Base-by-base conservation (phyloP, 1,140 invertebrate genomes). In the Trichoplusia ni region DNA sequence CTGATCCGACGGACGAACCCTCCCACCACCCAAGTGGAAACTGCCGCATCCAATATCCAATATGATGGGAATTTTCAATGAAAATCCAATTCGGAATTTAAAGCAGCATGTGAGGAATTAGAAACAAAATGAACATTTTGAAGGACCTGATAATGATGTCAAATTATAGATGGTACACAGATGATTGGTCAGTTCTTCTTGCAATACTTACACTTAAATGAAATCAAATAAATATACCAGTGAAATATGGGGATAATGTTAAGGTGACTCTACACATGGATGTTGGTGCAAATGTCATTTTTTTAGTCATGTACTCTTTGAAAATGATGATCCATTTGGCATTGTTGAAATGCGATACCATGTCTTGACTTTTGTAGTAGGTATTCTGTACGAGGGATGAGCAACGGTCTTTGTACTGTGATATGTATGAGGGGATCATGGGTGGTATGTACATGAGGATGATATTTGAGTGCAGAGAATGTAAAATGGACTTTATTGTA, bases 51-150 rank as follows among this genome's bases (percentile, higher is more conserved):
- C 65, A 68, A 70, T 61, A 78, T 79, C 75, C 83, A 77, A 72
- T 38, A 69, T 51, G 63, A 76, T 73, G 75, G 67, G 51, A 76
- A 69, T 74, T 73, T 75, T 79, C 67, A 65, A 67, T 62, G 64
- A 72, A 74, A 73, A 79, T 84, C 79, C 81, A 71, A 84, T 78
- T 47, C 62, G 64, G 66, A 83, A 86, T 77, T 77, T 64, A 85
- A 84, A 82, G 88, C 86, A 90, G 85, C 88, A 86, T 90, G 88
- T 86, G 83, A 84, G 85, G 78, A 82, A 86, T 82, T 81, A 77
- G 86, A 67, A 85, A 86, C 70, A 75, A 75, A 81, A 82, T 82
- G 71, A 78, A 70, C 46, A 64, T 67, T 71, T 44, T 37, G 62
- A 59, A 66, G 63, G 66, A 59, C 16, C 37, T 44, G 35, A 46